phyloP scores from a whole-genome alignment of 2,888 invertebrate species.

The Eupithecia centaureata region DNA sequence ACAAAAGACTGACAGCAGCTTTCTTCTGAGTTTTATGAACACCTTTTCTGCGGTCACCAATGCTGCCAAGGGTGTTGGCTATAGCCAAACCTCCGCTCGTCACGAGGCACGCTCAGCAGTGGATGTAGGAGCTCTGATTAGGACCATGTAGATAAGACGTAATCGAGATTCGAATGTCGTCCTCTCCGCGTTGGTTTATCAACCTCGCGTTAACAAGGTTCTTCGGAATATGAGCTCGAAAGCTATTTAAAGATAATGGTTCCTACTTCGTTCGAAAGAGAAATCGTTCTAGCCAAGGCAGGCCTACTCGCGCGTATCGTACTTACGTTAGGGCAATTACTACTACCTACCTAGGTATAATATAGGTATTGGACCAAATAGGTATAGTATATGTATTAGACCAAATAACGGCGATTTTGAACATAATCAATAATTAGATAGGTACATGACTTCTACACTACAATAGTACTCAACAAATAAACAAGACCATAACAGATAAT shows the following conservation, averaged over 20 bases:
- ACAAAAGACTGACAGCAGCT: too few species aligned
- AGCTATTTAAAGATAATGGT: slow-evolving; percentile 7
- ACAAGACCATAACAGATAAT: too few species aligned
- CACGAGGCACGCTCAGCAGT: too few species aligned
- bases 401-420: not conserved
- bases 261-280: slow-evolving; percentile 2
- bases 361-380: slow-evolving; percentile 8
- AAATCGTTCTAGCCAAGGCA: slow-evolving; percentile 11
- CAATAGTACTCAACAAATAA: too few species aligned
- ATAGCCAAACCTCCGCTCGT: not conserved
- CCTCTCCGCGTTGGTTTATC: not conserved
- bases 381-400: not conserved
- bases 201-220: not conserved
- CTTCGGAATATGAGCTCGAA: not conserved
- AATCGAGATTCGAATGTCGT: not conserved
- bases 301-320: not conserved
- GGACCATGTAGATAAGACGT: not conserved
- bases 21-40: not conserved
- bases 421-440: too few species aligned
- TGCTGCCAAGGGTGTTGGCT: not conserved
- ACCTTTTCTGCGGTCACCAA: not conserved
- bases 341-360: not conserved
- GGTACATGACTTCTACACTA: too few species aligned
- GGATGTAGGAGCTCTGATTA: not conserved
- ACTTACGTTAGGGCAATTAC: slow-evolving; percentile 8